Evolutionary conservation across 2,888 invertebrate genomes (phyloP).

Genomic region (Ochropacha duplaris): DNA sequence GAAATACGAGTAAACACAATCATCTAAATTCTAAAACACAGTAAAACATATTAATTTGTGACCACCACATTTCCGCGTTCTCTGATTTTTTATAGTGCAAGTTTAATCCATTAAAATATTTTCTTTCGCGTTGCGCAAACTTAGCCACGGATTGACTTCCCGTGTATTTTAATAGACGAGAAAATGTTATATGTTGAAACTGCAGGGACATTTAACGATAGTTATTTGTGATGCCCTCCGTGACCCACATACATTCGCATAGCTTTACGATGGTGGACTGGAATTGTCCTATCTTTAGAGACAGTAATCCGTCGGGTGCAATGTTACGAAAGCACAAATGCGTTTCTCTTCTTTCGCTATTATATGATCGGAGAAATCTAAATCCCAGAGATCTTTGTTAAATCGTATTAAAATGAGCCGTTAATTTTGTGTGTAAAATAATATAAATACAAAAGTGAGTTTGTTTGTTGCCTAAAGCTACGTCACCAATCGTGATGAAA

Average conservation of each 20-base stretch:
- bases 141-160: slow-evolving; percentile 11
- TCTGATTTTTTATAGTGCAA: slow-evolving; percentile 13
- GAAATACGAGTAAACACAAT: background rate
- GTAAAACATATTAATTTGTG: background rate
- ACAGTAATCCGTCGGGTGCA: slow-evolving; percentile 47
- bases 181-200: slow-evolving; percentile 38
- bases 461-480: no score
- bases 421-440: no score
- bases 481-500: no score
- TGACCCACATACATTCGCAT: slow-evolving; percentile 73
- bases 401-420: no score
- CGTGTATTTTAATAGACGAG: slow-evolving; percentile 23
- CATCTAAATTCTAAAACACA: background rate
- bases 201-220: slow-evolving; percentile 56
- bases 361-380: slow-evolving; percentile 10
- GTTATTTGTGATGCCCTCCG: slow-evolving; percentile 59
- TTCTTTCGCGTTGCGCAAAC: slow-evolving; percentile 15
- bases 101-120: slow-evolving; percentile 16
- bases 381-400: slow-evolving; percentile 3
- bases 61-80: slow-evolving; percentile 16
- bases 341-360: slow-evolving; percentile 13
- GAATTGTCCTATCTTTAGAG: slow-evolving; percentile 73
- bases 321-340: slow-evolving; percentile 51
- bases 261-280: slow-evolving; percentile 47
- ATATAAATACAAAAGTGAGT: no score